Conservation (phyloP, 2,888 invertebrate species). For the Patella ulyssiponensis region DNA sequence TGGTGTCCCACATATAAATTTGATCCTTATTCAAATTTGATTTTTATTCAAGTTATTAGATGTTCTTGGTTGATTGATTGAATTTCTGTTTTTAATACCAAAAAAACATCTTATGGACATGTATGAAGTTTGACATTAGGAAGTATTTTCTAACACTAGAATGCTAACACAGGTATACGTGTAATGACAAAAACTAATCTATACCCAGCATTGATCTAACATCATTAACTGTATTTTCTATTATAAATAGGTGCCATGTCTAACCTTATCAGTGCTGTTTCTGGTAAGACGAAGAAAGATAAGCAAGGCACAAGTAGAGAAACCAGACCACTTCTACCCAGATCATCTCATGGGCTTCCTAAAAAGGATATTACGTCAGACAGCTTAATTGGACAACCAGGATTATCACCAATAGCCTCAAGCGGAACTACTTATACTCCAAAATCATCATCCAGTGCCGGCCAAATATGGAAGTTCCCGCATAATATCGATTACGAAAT, state of each 20-base stretch:
- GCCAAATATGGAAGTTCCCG: conserved; percentile 50
- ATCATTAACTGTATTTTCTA: too few relatives aligned
- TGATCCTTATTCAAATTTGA: too few relatives aligned
- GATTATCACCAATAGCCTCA: conserved; percentile 55
- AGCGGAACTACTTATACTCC: conserved; percentile 64
- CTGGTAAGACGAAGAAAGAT: conserved; percentile 28
- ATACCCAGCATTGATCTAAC: too few relatives aligned
- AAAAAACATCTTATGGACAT: too few relatives aligned
- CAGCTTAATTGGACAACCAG: conserved; percentile 33
- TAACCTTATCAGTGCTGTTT: conserved; percentile 34
- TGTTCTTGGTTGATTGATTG: too few relatives aligned
- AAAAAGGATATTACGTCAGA: conserved; percentile 32
- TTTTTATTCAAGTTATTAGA: too few relatives aligned
- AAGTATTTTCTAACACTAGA: too few relatives aligned
- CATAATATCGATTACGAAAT: conserved; percentile 56
- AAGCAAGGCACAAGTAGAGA: conserved; percentile 22
- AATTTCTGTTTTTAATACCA: too few relatives aligned
- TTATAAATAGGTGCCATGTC: conserved; percentile 31
- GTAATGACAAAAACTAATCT: too few relatives aligned
- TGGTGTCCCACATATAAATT: too few relatives aligned
- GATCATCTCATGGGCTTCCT: conserved; percentile 21
- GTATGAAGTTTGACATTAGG: too few relatives aligned
- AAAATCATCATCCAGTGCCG: conserved; percentile 61
- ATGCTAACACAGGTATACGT: too few relatives aligned
- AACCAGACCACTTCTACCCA: conserved; percentile 10